These are phyloP conservation scores for Epirrita christyi DNA, from an alignment of 2,888 invertebrate genomes.

Conservation along the genomic window DNA sequence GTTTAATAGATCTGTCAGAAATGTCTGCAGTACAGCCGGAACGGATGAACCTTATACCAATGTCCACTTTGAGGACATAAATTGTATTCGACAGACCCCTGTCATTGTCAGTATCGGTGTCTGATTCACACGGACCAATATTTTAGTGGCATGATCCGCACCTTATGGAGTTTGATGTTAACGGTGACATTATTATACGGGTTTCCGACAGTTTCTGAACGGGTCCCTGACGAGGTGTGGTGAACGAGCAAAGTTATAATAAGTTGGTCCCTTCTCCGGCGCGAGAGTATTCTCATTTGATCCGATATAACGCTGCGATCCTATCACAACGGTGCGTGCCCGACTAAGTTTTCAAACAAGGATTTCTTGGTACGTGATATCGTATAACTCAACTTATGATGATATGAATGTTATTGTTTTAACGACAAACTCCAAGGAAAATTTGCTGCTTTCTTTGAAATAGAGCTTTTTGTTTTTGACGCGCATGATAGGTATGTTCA, in stretches of 20 bases:
- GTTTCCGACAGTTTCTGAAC: slow-evolving; percentile 65
- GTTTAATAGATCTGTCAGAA: slow-evolving; percentile 30
- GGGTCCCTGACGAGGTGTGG: slow-evolving; percentile 67
- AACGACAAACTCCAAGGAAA: not conserved
- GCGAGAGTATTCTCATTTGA: slow-evolving; percentile 66
- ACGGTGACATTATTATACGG: slow-evolving; percentile 69
- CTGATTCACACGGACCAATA: slow-evolving; percentile 62
- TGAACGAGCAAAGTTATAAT: slow-evolving; percentile 79
- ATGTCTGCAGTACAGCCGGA: slow-evolving; percentile 30
- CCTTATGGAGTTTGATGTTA: slow-evolving; percentile 64
- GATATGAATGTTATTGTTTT: slow-evolving; percentile 15
- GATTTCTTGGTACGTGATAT: slow-evolving; percentile 33
- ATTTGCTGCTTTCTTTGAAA: not conserved
- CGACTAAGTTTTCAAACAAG: slow-evolving; percentile 36
- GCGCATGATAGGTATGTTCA: too few relatives aligned
- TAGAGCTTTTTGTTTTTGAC: not conserved
- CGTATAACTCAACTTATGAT: slow-evolving; percentile 16
- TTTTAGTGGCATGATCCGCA: slow-evolving; percentile 61
- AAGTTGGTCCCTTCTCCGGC: slow-evolving; percentile 66
- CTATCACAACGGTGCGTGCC: slow-evolving; percentile 40
- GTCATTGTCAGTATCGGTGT: slow-evolving; percentile 54
- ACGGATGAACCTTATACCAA: slow-evolving; percentile 40
- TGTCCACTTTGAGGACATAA: slow-evolving; percentile 53
- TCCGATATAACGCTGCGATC: slow-evolving; percentile 56
- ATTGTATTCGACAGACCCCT: slow-evolving; percentile 57